Base-by-base conservation (phyloP, 2,888 invertebrate species). In the Scaptomyza parva region DNA sequence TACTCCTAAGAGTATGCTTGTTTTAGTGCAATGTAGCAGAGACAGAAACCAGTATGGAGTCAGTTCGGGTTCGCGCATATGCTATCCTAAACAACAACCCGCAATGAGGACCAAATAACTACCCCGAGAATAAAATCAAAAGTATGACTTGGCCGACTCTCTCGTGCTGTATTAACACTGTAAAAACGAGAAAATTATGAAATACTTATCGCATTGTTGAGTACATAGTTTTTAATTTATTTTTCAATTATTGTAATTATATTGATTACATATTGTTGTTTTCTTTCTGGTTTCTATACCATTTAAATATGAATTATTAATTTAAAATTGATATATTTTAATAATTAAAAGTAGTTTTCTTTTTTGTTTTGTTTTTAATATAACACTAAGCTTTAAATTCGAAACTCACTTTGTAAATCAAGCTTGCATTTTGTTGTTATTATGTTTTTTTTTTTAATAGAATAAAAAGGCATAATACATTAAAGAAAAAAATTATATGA, bases 341-440 rank as follows among this genome's bases (percentile, higher is more conserved):
- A 74, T 76, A 78, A 73, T 85, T 79, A 71, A 71, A 80, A 50
- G 60, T 78, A 73, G 41, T 52, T 14, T 65, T 58, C 51, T 43
- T 35, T 53, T 41, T 43, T 43, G 17, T 40, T 66, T 55, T 64
- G 14, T 54, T 70, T 71, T 67, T 48, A 76, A 60, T 68, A 72
- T 74, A 76, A 82, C 72, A 78, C 75, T 83, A 83, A 83, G 78
- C 72, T 72, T 78, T 86, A 89, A 88, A 89, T 89, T 88, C 88
- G 88, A 88, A 87, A 87, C 87, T 86, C 86, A 87, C 78, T 85
- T 88, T 85, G 61, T 74, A 70, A 86, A 88, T 76, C 67, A 86
- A 77, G 52, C 52, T 60, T 61, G 47, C 40, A 44, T 53, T 51
- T 43, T 54, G n/a, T 26, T 24, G 2, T 24, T 24, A 3, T 30